These are phyloP conservation scores for Rhegmatorhina hoffmannsi DNA, from an alignment of 2,113 vertebrate genomes.

Conservation along the genomic window DNA sequence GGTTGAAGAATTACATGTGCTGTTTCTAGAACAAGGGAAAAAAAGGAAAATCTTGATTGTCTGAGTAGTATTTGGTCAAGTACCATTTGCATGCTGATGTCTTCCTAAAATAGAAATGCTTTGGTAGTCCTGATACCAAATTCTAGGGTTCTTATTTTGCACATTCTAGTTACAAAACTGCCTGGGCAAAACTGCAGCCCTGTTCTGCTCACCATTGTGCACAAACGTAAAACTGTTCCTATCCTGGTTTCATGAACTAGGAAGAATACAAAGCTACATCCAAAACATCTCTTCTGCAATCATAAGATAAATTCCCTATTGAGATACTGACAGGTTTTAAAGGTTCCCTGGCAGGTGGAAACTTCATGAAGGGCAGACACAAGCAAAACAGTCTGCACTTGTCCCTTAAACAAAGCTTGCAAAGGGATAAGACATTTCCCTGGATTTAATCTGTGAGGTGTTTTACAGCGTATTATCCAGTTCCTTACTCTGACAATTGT, in stretches of 20 bases:
- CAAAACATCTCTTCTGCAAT: not conserved
- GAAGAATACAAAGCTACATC: not conserved
- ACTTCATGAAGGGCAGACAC: not conserved
- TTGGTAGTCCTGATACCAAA: not conserved
- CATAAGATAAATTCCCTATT: not conserved
- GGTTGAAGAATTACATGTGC: slow-evolving; percentile 74
- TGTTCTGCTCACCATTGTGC: not conserved
- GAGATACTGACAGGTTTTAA: not conserved
- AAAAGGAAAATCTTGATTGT: slow-evolving; percentile 1
- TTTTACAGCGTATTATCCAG: not conserved
- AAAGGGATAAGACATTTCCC: not conserved
- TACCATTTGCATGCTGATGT: not conserved
- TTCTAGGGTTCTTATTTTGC: not conserved
- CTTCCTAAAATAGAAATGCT: not conserved
- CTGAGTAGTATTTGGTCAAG: not conserved
- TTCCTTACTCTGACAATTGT: not conserved
- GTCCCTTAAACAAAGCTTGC: no score
- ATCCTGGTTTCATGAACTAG: not conserved
- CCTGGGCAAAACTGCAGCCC: not conserved
- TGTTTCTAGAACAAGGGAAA: slow-evolving; percentile 70
- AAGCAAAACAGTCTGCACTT: no score
- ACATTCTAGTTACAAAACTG: not conserved
- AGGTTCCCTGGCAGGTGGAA: not conserved
- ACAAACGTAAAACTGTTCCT: not conserved
- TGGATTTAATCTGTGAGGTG: not conserved